These are phyloP conservation scores for Aleiodes alternator DNA, from an alignment of 2,888 invertebrate genomes.

Conservation along the genomic window DNA sequence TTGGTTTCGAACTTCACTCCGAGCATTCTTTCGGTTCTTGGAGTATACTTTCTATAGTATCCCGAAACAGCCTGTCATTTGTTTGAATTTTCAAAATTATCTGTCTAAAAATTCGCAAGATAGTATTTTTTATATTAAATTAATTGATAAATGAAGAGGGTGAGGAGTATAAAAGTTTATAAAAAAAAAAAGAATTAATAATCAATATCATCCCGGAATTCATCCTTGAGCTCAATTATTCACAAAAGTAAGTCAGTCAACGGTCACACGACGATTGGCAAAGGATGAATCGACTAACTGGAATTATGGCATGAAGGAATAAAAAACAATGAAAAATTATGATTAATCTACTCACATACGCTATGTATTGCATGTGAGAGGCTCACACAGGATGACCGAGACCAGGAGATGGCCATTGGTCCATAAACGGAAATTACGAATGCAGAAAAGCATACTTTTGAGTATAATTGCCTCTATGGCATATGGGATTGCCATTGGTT, in stretches of 20 bases:
- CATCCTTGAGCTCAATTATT: conserved; percentile 1
- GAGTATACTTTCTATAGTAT: no score
- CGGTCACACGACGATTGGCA: not conserved
- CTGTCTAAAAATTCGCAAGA: not conserved
- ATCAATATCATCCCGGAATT: no score
- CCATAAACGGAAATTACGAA: conserved; percentile 53
- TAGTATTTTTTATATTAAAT: not conserved
- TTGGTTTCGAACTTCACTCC: no score
- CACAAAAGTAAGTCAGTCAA: conserved; percentile 25
- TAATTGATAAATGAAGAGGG: no score
- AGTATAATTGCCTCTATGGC: conserved; percentile 56
- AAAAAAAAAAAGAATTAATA: no score
- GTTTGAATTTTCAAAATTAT: not conserved
- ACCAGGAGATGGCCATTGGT: conserved; percentile 31
- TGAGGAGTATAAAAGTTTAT: not conserved
- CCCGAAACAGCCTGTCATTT: not conserved
- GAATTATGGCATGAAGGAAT: not conserved
- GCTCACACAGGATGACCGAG: conserved; percentile 9
- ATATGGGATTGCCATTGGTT: conserved; percentile 58
- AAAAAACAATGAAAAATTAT: conserved; percentile 34
- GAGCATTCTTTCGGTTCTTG: no score
- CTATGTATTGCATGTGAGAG: not conserved
- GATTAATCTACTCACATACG: conserved; percentile 32
- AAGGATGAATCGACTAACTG: conserved; percentile 33
- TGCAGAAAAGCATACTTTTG: conserved; percentile 57